These are phyloP conservation scores for Dromas ardeola DNA, from an alignment of 2,113 vertebrate species.

Conservation along the genomic window DNA sequence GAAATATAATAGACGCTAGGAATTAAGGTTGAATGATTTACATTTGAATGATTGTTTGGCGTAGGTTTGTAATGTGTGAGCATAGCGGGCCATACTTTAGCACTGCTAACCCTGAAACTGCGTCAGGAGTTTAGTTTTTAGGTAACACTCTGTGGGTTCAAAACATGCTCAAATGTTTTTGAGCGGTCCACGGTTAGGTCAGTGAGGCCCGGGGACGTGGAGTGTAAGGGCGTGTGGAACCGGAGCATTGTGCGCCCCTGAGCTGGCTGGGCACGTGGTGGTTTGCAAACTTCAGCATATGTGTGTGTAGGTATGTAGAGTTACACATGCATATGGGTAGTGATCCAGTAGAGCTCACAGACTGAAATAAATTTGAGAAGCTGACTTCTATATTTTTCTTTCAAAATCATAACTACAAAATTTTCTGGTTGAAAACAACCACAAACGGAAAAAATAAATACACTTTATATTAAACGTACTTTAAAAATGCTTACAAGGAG, in stretches of 20 bases:
- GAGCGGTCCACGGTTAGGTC: neutral
- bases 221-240: neutral
- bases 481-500: neutral
- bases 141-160: neutral
- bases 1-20: neutral
- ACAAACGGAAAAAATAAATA: neutral
- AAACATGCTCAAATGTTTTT: neutral
- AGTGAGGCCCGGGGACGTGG: neutral
- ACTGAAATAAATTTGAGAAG: neutral
- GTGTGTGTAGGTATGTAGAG: neutral
- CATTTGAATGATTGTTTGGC: neutral
- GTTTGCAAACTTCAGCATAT: accelerated
- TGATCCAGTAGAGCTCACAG: neutral
- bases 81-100: neutral
- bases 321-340: neutral
- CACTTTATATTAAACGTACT: neutral
- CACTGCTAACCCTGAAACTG: neutral
- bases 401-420: neutral
- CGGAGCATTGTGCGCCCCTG: accelerated
- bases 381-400: neutral
- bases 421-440: neutral
- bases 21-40: neutral
- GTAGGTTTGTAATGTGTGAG: neutral
- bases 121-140: neutral
- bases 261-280: neutral